Conservation (phyloP, 2,113 vertebrate genomes). For the Brevimyrus niger region DNA sequence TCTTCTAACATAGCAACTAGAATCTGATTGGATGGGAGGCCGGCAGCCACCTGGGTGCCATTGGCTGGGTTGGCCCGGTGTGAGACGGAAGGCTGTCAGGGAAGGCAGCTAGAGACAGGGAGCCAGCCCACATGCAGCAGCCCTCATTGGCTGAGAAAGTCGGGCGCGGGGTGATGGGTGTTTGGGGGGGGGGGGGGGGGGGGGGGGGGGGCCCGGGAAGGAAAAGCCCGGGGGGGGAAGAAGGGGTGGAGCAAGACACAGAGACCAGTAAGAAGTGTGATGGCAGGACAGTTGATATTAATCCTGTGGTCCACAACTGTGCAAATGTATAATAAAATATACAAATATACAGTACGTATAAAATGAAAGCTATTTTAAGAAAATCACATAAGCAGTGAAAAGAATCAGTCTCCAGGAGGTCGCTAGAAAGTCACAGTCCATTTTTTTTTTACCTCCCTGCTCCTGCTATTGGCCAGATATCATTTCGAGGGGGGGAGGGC, state of each 20-base stretch:
- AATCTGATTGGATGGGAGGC: slow-evolving; percentile 34
- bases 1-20: slow-evolving; percentile 41
- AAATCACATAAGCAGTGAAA: background rate
- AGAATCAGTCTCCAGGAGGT: background rate
- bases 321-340: background rate
- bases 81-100: slow-evolving; percentile 24
- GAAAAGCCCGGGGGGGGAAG: background rate
- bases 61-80: slow-evolving; percentile 29
- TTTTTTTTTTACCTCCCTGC: background rate
- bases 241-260: background rate
- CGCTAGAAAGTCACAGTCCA: background rate
- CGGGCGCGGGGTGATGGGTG: background rate
- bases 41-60: slow-evolving; percentile 22
- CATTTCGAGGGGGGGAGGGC: background rate
- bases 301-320: background rate
- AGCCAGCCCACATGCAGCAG: slow-evolving; percentile 16
- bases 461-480: background rate
- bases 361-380: background rate
- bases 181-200: background rate
- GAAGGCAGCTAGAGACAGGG: slow-evolving; percentile 28
- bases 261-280: background rate
- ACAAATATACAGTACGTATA: background rate
- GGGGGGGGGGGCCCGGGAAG: background rate
- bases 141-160: slow-evolving; percentile 25
- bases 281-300: background rate